Conservation (phyloP, 2,797 vertebrate species). For the Enteromius thamalakanensis region DNA sequence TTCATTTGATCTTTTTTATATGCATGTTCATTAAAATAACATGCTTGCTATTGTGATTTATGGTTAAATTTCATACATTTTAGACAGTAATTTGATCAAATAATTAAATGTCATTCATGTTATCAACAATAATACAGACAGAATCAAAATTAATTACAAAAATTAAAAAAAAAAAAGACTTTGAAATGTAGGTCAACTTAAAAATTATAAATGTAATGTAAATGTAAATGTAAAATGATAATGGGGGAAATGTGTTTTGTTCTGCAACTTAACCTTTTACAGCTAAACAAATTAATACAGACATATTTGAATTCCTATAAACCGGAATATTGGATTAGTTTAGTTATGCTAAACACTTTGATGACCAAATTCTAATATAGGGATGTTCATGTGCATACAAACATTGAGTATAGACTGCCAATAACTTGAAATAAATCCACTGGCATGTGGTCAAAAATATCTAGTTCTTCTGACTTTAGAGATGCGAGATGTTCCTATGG, state of each 20-base stretch:
- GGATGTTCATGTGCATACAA: background rate
- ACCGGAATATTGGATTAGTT: background rate
- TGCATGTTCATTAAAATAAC: background rate
- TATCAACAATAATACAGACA: background rate
- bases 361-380: background rate
- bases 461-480: conserved; percentile 7
- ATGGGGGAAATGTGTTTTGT: background rate
- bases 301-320: background rate
- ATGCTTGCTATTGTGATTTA: background rate
- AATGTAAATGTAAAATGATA: background rate
- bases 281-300: background rate
- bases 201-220: too few relatives aligned
- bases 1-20: background rate
- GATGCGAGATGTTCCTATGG: background rate
- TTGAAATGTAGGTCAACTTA: background rate
- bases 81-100: background rate
- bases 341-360: background rate
- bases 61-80: background rate
- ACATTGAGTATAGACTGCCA: background rate
- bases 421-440: conserved; percentile 14
- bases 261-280: too few relatives aligned
- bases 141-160: background rate
- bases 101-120: conserved; percentile 14
- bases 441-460: conserved; percentile 7
- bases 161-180: background rate